Evolutionary conservation across 2,888 invertebrate genomes (phyloP).

Genomic region (Dichetophora obliterata): DNA sequence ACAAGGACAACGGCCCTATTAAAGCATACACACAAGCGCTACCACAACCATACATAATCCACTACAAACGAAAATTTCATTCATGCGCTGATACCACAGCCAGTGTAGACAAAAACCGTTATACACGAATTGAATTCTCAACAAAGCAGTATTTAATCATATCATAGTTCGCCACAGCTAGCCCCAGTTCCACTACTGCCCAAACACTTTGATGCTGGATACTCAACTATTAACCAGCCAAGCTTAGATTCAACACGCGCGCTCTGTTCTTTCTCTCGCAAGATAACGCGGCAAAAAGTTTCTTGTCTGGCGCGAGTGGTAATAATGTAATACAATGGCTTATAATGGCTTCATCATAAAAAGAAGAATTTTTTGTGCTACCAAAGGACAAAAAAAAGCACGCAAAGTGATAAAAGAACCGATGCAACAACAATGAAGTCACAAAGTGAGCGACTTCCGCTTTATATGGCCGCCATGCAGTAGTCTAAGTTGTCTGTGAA

Average conservation of each 20-base stretch:
- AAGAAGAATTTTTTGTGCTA: background rate
- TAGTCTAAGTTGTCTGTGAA: too few species aligned
- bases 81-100: too few species aligned
- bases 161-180: constrained; percentile 4
- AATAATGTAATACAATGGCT: constrained; percentile 8
- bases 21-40: constrained; percentile 34
- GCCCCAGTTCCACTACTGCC: background rate
- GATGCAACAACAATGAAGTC: background rate
- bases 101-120: background rate
- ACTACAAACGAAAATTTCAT: background rate
- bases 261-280: background rate
- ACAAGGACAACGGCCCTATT: background rate
- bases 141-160: constrained; percentile 18
- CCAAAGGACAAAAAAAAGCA: background rate
- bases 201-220: too few species aligned
- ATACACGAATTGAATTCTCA: constrained; percentile 12
- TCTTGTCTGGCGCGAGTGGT: background rate
- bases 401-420: background rate
- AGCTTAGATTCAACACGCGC: background rate
- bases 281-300: background rate
- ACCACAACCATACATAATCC: background rate
- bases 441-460: background rate
- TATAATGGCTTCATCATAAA: background rate
- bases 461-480: too few species aligned
- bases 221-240: background rate